phyloP scores from a whole-genome alignment of 2,113 vertebrate genomes.

The Macrotis lagotis region DNA sequence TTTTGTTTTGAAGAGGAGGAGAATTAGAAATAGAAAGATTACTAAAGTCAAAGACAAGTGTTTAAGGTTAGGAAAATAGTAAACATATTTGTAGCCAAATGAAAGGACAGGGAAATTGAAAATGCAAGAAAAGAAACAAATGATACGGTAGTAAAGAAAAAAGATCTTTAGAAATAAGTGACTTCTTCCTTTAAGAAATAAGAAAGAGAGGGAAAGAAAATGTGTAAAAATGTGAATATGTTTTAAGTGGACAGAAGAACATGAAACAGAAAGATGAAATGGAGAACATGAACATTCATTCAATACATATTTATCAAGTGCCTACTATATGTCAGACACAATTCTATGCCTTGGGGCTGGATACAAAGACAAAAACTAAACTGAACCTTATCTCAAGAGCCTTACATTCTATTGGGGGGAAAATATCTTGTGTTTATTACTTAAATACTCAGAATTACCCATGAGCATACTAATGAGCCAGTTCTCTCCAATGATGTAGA shows the following conservation, averaged over 20 bases:
- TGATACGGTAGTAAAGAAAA: background rate
- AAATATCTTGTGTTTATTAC: background rate
- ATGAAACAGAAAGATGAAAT: background rate
- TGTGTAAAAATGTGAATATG: background rate
- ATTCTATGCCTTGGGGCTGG: background rate
- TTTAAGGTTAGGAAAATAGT: too few species aligned
- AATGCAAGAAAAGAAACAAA: background rate
- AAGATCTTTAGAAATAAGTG: background rate
- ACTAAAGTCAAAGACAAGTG: too few species aligned
- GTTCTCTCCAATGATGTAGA: background rate
- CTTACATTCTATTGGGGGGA: background rate
- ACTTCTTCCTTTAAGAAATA: background rate
- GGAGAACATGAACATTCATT: background rate
- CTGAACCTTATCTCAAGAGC: background rate
- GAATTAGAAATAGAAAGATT: too few species aligned
- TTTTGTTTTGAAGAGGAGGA: too few species aligned
- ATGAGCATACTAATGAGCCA: background rate
- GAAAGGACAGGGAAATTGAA: background rate
- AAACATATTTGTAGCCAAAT: too few species aligned
- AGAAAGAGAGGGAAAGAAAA: background rate
- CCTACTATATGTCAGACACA: background rate
- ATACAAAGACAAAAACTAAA: background rate
- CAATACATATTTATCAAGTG: background rate
- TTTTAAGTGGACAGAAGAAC: background rate
- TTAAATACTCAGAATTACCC: background rate